Evolutionary conservation across 2,797 vertebrate species (phyloP), one percentile per base, ranked within the genome.

Genomic region (Loris lydekkerianus): DNA sequence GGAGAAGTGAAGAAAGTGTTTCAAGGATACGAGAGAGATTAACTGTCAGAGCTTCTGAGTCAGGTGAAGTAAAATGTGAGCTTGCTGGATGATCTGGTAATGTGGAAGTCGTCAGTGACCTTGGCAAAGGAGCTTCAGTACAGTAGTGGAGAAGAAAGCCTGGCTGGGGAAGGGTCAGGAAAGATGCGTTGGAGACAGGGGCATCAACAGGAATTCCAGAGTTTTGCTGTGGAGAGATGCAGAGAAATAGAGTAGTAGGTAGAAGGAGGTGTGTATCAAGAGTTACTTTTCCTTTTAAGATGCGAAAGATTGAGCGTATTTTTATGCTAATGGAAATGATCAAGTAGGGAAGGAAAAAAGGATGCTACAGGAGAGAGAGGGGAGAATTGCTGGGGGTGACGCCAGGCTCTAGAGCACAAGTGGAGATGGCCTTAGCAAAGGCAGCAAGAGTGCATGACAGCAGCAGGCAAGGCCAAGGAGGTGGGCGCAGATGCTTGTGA

Each of bases 201-300:
- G 29, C 65, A 43, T 43, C 21, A 67, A 43, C 37, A 82, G 29
- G 25, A 70, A 61, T 81, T 63, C 18, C 78, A 40, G n/a, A 23
- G 13, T 40, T 73, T 81, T 53, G 23, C 81, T n/a, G 25, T 60
- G 49, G 60, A 40, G 21, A 29, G 31, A 80, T 60, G 60, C 31
- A 58, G 80, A 75, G 69, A 81, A 81, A 25, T 31, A 34, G 60
- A 73, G 61, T 21, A 65, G 1, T 27, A 65, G 23, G 13, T 56
- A 15, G 58, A 83, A 37, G 27, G 37, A 37, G 11, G 31, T 25
- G 14, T 72, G 31, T 82, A 27, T 46, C 58, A n/a, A 58, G 77
- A 65, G 65, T 82, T 72, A 25, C 70, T 84, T 63, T 85, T 49
- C 82, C 72, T 73, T 86, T 86, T 69, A 75, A 84, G 63, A 34